Percentiles rank a stretch among this genome's conserved stretches.
phyloP scores from a whole-genome alignment of 2,113 vertebrate genomes.

The Reinhardtius hippoglossoides region DNA sequence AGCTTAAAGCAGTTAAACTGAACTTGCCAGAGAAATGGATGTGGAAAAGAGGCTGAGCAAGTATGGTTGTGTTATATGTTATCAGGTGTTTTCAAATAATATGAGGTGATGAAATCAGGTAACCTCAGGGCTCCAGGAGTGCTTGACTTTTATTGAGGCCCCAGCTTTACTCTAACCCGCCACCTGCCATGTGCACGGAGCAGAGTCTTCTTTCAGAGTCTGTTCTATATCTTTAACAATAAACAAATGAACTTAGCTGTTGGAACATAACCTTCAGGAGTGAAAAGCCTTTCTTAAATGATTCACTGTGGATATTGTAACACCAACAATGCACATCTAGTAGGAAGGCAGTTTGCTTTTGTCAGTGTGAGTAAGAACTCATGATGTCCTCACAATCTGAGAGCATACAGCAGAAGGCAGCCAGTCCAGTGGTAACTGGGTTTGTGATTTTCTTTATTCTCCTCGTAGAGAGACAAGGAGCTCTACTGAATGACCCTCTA shows the following conservation, averaged over 20 bases:
- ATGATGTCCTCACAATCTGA: not conserved
- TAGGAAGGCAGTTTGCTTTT: not conserved
- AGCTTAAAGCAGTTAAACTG: not conserved
- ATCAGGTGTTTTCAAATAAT: conserved; percentile 14
- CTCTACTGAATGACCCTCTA: not conserved
- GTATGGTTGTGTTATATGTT: not conserved
- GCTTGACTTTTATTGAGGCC: conserved; percentile 15
- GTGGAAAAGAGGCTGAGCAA: conserved; percentile 1
- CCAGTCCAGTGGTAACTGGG: not conserved
- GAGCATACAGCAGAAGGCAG: not conserved
- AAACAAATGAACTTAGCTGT: not conserved
- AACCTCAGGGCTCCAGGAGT: conserved; percentile 5
- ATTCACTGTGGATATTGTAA: not conserved
- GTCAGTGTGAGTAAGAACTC: not conserved
- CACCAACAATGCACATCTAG: not conserved
- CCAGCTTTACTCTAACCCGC: not conserved
- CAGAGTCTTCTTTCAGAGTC: not conserved
- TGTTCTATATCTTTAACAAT: not conserved
- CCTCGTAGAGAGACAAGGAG: not conserved
- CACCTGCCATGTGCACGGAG: not conserved
- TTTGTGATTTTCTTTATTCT: not conserved
- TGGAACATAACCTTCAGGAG: not conserved
- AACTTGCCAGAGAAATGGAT: not conserved
- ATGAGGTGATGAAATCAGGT: not conserved
- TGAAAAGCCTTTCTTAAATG: not conserved